Conservation (phyloP, 30 jellyfish, hydroid and myxozoan genomes). For the Aurelia sp. region DNA sequence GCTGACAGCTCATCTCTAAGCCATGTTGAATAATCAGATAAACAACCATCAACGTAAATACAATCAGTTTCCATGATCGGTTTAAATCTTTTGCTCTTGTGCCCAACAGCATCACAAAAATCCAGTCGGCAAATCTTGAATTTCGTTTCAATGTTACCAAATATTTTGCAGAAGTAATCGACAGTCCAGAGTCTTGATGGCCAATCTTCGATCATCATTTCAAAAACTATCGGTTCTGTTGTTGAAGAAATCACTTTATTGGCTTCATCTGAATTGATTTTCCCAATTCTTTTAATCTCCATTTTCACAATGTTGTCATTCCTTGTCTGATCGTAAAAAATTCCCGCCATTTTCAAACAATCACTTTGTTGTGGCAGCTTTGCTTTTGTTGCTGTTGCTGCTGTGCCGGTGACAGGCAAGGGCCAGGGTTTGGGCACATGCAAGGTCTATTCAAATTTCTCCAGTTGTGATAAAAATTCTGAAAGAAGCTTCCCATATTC, state of each 20-base stretch:
- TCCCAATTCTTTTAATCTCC: neutral
- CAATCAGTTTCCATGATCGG: conserved; percentile 45
- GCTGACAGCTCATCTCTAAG: conserved; percentile 8
- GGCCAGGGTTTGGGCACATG: no score
- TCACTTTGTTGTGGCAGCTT: no score
- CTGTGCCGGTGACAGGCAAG: no score
- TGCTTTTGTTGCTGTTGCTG: no score
- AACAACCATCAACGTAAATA: conserved; percentile 2
- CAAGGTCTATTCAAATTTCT: no score
- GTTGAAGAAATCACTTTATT: neutral
- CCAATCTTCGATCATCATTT: conserved; percentile 81
- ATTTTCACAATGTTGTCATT: no score
- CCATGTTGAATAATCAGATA: conserved; percentile 22
- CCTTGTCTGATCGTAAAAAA: no score
- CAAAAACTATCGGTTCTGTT: conserved; percentile 59
- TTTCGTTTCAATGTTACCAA: conserved; percentile 45
- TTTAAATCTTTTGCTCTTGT: neutral
- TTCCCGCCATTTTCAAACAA: no score
- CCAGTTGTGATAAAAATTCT: no score
- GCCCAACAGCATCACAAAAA: neutral
- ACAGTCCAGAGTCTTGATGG: conserved; percentile 73
- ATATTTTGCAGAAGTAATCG: conserved; percentile 22
- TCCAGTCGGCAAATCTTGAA: conserved; percentile 57
- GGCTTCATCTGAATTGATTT: conserved; percentile 14
- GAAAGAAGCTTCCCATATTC: no score